Evolutionary conservation across 1,140 invertebrate species (phyloP).

Genomic region (Tetragonula clypearis): DNA sequence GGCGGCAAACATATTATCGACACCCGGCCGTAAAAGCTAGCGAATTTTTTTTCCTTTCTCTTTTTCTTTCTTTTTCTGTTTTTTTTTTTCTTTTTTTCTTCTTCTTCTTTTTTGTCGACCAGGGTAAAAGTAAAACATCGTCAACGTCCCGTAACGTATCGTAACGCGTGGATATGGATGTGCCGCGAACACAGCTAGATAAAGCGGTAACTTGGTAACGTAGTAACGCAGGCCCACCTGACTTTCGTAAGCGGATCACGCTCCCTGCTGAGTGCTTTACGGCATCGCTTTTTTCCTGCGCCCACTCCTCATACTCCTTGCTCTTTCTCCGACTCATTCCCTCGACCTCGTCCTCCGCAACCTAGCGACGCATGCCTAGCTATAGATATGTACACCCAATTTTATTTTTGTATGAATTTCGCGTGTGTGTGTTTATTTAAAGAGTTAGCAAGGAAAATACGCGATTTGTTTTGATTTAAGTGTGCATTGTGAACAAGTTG

Average conservation of each 20-base stretch:
- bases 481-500: no score
- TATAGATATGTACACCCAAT: background rate
- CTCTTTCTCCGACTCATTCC: constrained; percentile 21
- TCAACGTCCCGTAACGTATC: constrained; percentile 36
- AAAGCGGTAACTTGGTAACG: constrained; percentile 72
- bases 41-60: background rate
- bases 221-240: constrained; percentile 67
- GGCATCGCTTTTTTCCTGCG: constrained; percentile 78
- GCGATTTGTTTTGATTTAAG: no score
- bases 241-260: constrained; percentile 80
- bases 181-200: constrained; percentile 55
- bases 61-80: no score
- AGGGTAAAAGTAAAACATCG: constrained; percentile 36
- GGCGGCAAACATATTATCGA: background rate
- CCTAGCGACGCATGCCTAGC: background rate
- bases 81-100: no score
- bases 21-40: background rate
- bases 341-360: constrained; percentile 2
- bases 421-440: no score
- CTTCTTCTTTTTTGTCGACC: no score
- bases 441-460: no score
- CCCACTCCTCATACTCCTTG: constrained; percentile 60
- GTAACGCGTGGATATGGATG: constrained; percentile 53
- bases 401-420: no score
- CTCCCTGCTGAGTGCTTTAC: constrained; percentile 80